phyloP scores from a whole-genome alignment of 2,797 vertebrate genomes.

The Prionace glauca region DNA sequence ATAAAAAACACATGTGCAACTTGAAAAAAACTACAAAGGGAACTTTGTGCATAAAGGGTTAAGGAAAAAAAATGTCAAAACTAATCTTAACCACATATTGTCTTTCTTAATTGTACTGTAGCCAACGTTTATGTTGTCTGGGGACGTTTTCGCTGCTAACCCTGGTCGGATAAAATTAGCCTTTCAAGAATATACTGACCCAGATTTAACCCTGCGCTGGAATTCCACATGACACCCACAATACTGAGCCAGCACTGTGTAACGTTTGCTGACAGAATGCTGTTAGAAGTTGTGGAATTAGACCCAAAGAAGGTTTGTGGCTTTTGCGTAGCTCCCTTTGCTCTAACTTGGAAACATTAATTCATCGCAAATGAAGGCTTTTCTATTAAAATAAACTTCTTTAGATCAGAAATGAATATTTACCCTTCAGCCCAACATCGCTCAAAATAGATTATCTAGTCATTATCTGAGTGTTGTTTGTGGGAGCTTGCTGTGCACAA shows the following conservation, averaged over 20 bases:
- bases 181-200: constrained; percentile 38
- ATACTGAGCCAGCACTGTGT: constrained; percentile 24
- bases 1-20: constrained; percentile 20
- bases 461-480: neutral
- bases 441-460: neutral
- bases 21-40: constrained; percentile 36
- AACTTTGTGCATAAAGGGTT: constrained; percentile 35
- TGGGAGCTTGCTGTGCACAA: neutral
- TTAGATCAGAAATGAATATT: neutral
- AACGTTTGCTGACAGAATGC: constrained; percentile 25
- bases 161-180: constrained; percentile 37
- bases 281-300: constrained; percentile 1
- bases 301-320: neutral
- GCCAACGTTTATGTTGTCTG: constrained; percentile 37
- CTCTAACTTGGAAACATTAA: constrained; percentile 1
- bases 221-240: constrained; percentile 34
- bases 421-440: neutral
- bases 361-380: neutral
- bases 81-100: constrained; percentile 35
- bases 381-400: neutral
- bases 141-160: constrained; percentile 31
- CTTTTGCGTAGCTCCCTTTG: neutral
- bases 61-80: constrained; percentile 33
- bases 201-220: constrained; percentile 35
- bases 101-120: constrained; percentile 38